Evolutionary conservation across 2,888 invertebrate genomes (phyloP).

Genomic region (Mimumesa dahlbomi): DNA sequence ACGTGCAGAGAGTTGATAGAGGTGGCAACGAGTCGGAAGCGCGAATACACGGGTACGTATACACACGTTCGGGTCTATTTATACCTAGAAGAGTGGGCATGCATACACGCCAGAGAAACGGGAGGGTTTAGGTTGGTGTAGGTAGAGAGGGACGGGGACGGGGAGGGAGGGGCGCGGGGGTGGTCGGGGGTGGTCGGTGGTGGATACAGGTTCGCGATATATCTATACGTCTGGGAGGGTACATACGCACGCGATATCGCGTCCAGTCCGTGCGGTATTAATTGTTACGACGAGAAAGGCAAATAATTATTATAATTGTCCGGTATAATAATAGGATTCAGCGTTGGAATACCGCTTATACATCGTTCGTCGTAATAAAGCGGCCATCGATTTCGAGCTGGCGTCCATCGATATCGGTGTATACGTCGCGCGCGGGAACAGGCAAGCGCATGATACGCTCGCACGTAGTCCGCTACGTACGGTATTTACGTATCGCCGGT

Average conservation of each 20-base stretch:
- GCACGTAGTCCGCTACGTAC: neutral
- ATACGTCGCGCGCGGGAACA: slow-evolving; percentile 22
- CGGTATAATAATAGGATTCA: slow-evolving; percentile 76
- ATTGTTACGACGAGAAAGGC: slow-evolving; percentile 78
- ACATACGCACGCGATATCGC: slow-evolving; percentile 66
- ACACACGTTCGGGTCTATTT: slow-evolving; percentile 7
- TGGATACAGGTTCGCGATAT: slow-evolving; percentile 17
- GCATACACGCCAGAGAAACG: neutral
- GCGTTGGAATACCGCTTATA: slow-evolving; percentile 66
- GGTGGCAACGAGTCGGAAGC: too few relatives aligned
- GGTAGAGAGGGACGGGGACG: too few relatives aligned
- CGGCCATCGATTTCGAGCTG: slow-evolving; percentile 65
- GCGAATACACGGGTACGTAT: neutral
- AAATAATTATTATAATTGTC: slow-evolving; percentile 80
- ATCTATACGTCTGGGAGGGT: slow-evolving; percentile 35
- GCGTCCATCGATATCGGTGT: slow-evolving; percentile 65
- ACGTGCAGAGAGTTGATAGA: neutral
- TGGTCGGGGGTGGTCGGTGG: neutral
- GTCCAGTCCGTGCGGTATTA: slow-evolving; percentile 70
- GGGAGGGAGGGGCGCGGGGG: slow-evolving; percentile 6
- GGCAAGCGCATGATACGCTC: slow-evolving; percentile 7
- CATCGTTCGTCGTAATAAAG: slow-evolving; percentile 69
- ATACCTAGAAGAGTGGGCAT: slow-evolving; percentile 10
- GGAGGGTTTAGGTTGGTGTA: too few relatives aligned
- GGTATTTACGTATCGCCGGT: slow-evolving; percentile 39